phyloP scores from a whole-genome alignment of 1,140 invertebrate genomes.

The Adoxophyes honmai region DNA sequence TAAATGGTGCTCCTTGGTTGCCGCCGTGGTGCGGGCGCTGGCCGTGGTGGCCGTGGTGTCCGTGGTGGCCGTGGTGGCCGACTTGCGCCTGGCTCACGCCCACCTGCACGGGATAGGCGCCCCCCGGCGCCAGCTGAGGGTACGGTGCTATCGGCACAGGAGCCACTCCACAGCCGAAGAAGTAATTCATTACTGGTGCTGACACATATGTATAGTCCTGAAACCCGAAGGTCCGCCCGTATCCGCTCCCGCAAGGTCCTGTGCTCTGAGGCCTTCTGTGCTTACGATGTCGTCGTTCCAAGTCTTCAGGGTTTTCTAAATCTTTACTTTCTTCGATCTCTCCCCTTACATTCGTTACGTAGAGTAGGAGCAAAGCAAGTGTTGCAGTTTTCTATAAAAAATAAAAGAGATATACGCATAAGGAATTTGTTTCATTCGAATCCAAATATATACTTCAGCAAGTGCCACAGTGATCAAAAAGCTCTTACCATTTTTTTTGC shows the following conservation, averaged over 20 bases:
- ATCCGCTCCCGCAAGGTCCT: conserved; percentile 40
- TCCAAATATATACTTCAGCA: too few species aligned
- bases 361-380: conserved; percentile 38
- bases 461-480: conserved; percentile 16
- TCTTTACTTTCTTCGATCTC: conserved; percentile 38
- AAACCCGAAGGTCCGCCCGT: conserved; percentile 39
- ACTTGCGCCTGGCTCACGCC: conserved; percentile 19
- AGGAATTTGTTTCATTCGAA: too few species aligned
- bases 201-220: conserved; percentile 49
- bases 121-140: conserved; percentile 21
- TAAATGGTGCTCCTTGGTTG: conserved; percentile 19
- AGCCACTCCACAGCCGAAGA: conserved; percentile 47
- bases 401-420: too few species aligned
- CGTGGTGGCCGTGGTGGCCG: conserved; percentile 16
- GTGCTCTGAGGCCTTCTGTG: conserved; percentile 46
- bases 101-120: conserved; percentile 22
- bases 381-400: conserved; percentile 32
- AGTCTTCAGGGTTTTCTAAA: conserved; percentile 40
- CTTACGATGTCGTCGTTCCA: conserved; percentile 48
- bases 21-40: conserved; percentile 29
- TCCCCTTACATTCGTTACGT: conserved; percentile 17
- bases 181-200: conserved; percentile 57
- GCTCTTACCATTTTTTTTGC: conserved; percentile 26
- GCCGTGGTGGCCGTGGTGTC: conserved; percentile 19
- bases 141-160: conserved; percentile 19